Evolutionary conservation across 2,888 invertebrate species (phyloP), one percentile per base, ranked within the genome.

Genomic region (Latrodectus elegans): DNA sequence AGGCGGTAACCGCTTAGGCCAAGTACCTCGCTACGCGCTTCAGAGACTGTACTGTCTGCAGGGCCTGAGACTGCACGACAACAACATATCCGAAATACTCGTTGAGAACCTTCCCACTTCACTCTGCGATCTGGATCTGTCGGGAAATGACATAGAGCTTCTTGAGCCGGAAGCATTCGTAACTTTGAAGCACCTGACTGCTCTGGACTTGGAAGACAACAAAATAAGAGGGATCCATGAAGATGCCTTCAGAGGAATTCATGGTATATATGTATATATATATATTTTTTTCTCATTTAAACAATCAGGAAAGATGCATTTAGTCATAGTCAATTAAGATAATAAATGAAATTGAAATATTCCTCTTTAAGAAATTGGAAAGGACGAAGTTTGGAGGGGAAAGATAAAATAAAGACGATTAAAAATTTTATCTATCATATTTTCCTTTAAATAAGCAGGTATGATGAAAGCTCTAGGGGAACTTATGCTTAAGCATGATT

Each of bases 121-220:
- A 92, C 93, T 97, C 91, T 97, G 97, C 92, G 96, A 96, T 1
- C 93, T 97, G 89, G 96, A 96, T 84, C 93, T 97, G 92, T 96
- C 96, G 8, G 96, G 97, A 92, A 97, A 97, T 93, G 95, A 95
- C 92, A 93, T 97, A 89, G 94, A 94, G 75, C 95, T 95, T 91
- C 72, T 90, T 11, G 89, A 84, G 6, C 79, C 77, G 8, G 95
- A 95, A 91, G 95, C 97, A 0, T 94, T 97, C 17, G 95, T 95
- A 0, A 94, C 95, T 88, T 93, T 97, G 90, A 95, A 95, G 91
- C 96, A 95, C 90, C 93, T 97, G 90, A 96, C 95, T 92, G 97
- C 96, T 91, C 93, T 97, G 74, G 97, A 97, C 92, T 95, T 97
- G 93, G 97, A 97, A 91, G 96, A 97, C 91, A 97, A 97, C 92